These are phyloP conservation scores for Polyommatus icarus DNA, from an alignment of 2,888 invertebrate genomes.

Conservation along the genomic window DNA sequence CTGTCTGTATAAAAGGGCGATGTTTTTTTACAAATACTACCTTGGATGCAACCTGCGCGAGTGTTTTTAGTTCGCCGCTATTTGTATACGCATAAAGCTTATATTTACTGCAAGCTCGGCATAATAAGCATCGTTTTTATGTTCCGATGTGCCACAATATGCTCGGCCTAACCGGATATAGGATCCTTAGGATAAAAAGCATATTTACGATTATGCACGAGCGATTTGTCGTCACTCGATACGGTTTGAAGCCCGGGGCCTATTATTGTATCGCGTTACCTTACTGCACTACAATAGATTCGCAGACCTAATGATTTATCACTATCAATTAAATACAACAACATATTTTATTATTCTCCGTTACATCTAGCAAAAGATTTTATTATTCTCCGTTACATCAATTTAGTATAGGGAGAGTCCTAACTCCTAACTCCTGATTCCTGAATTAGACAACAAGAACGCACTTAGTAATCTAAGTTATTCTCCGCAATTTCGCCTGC, in stretches of 20 bases:
- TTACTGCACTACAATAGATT: conserved; percentile 1
- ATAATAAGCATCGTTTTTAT: conserved; percentile 68
- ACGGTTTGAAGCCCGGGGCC: conserved; percentile 57
- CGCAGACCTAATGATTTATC: neutral
- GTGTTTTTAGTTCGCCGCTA: conserved; percentile 53
- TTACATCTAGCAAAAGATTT: too few relatives aligned
- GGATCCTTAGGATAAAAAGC: conserved; percentile 65
- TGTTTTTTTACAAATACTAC: conserved; percentile 65
- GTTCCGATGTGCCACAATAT: conserved; percentile 64
- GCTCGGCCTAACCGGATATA: conserved; percentile 67
- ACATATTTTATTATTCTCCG: neutral
- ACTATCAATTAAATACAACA: conserved; percentile 11
- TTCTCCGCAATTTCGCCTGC: neutral
- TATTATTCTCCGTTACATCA: too few relatives aligned
- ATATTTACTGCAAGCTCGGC: conserved; percentile 44
- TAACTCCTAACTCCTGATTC: too few relatives aligned
- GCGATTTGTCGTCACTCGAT: conserved; percentile 77
- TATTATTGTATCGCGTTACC: conserved; percentile 73
- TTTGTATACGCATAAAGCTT: conserved; percentile 43
- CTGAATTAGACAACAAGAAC: too few relatives aligned
- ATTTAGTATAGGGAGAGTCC: too few relatives aligned
- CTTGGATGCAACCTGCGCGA: conserved; percentile 63
- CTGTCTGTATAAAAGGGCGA: conserved; percentile 72
- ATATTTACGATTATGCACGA: conserved; percentile 77
- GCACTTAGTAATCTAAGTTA: too few relatives aligned